phyloP scores from a whole-genome alignment of 2,113 vertebrate genomes.

The Takifugu flavidus region DNA sequence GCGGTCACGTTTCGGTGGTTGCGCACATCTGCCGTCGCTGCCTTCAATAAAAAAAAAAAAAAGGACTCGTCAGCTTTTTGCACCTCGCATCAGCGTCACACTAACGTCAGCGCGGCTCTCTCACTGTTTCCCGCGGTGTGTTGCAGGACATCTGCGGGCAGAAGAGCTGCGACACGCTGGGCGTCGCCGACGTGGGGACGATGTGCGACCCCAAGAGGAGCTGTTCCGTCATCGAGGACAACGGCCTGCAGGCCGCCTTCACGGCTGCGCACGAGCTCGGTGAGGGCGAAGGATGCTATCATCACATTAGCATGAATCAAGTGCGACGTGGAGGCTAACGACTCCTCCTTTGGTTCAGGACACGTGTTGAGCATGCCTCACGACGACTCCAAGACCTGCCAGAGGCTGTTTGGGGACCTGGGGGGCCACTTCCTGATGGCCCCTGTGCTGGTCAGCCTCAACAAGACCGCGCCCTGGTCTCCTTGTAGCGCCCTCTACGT shows the following conservation, averaged over 20 bases:
- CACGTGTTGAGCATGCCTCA: conserved; percentile 97
- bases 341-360: conserved; percentile 65
- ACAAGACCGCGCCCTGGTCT: conserved; percentile 90
- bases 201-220: conserved; percentile 95
- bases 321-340: background rate
- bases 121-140: background rate
- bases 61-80: background rate
- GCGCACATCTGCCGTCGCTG: background rate
- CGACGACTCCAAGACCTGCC: conserved; percentile 89
- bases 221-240: conserved; percentile 93
- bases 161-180: conserved; percentile 88
- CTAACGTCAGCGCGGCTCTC: background rate
- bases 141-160: conserved; percentile 91
- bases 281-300: conserved; percentile 47
- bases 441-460: conserved; percentile 83
- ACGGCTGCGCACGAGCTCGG: conserved; percentile 93
- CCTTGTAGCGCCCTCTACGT: conserved; percentile 91
- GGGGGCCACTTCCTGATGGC: conserved; percentile 89
- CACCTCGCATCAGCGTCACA: too few species aligned
- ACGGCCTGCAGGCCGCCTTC: conserved; percentile 91
- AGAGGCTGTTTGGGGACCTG: conserved; percentile 82
- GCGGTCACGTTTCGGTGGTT: background rate
- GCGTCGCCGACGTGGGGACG: conserved; percentile 89
- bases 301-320: background rate
- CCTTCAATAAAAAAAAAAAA: background rate